Base-by-base conservation (phyloP, 2,888 invertebrate genomes). In the Microchrysa polita region DNA sequence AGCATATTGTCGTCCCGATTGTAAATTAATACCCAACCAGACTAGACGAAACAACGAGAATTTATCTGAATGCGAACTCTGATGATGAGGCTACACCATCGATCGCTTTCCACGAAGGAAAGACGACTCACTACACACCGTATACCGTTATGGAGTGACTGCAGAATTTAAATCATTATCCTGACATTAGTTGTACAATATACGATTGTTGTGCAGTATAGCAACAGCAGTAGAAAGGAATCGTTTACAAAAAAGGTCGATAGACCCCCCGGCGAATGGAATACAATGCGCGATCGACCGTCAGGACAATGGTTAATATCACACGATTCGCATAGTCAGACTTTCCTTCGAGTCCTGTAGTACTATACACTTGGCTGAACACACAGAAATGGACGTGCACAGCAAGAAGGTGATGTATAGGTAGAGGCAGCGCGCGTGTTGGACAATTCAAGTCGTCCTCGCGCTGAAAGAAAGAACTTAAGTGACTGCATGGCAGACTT, bases 81-180 rank as follows among this genome's bases (percentile, higher is more conserved):
- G 48, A n/a, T 48, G 48, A 48, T n/a, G 48, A 48, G 48, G 48
- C n/a, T n/a, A 48, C 48, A 23, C 7, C 59, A 23, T 7, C 23
- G 12, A 34, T 23, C 59, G n/a, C n/a, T n/a, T n/a, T 22, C 10
- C 14, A 22, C 20, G 7, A 22, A 59, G 23, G 23, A n/a, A n/a
- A n/a, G n/a, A n/a, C n/a, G n/a, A n/a, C n/a, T n/a, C 22, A 23
- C 22, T 14, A 59, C 7, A 34, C 27, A 23, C 23, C 22, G 23
- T 59, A 23, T 23, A n/a, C 7, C 10, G 23, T 59, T 10, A 27
- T n/a, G n/a, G n/a, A n/a, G n/a, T n/a, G 23, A 48, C 20, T 5
- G 44, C 44, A 14, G 65, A 65, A 42, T 65, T 22, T 65, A 65
- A 65, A 65, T 65, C 65, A 42, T 65, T 65, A 22, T 48, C 65